Conservation (phyloP, 1,140 invertebrate genomes). For the Aphaenogaster rudis region DNA sequence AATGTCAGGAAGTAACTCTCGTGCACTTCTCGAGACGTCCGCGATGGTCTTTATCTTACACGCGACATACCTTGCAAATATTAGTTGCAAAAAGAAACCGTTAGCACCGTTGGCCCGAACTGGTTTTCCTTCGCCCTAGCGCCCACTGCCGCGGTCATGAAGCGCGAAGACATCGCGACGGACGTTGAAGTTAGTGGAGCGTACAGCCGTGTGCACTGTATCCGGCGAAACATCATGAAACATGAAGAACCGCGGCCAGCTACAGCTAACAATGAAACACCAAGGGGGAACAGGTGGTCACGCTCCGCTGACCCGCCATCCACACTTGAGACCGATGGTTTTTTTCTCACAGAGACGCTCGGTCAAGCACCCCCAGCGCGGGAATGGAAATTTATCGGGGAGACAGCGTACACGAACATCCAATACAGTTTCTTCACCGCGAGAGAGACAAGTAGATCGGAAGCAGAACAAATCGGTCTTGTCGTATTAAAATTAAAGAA, state of each 20-base stretch:
- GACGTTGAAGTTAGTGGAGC: constrained; percentile 68
- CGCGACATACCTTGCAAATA: not conserved
- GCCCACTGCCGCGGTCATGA: constrained; percentile 3
- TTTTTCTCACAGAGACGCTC: constrained; percentile 21
- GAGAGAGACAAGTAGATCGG: not conserved
- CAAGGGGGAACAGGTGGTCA: constrained; percentile 68
- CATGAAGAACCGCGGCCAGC: constrained; percentile 45
- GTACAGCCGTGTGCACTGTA: constrained; percentile 59
- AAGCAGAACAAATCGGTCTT: not conserved
- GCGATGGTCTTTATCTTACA: not conserved
- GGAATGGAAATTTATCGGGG: constrained; percentile 33
- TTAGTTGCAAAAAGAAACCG: constrained; percentile 25
- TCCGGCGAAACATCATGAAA: constrained; percentile 64
- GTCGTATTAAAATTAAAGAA: not conserved
- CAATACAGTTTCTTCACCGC: not conserved
- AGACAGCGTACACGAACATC: not conserved
- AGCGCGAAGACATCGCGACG: constrained; percentile 57
- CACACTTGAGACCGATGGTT: constrained; percentile 20
- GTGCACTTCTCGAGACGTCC: not conserved
- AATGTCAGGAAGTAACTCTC: not conserved
- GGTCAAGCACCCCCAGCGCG: constrained; percentile 33
- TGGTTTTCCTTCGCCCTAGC: constrained; percentile 39
- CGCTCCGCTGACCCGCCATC: constrained; percentile 58
- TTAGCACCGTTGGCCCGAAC: constrained; percentile 30
- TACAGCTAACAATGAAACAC: constrained; percentile 65